Conservation (phyloP, 2,113 vertebrate genomes). For the Nanorana parkeri region DNA sequence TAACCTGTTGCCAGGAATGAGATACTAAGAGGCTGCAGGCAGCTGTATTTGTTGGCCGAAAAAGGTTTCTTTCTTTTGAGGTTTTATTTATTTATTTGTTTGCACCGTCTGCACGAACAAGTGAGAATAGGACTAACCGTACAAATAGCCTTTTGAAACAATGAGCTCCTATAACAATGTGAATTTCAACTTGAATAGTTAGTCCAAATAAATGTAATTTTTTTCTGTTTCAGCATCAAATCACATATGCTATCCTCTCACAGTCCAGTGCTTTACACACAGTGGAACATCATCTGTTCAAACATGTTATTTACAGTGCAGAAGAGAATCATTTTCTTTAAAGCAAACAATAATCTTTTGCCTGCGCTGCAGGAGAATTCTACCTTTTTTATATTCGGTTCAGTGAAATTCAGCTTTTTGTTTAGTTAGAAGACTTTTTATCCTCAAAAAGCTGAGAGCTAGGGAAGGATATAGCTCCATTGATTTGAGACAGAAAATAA, state of each 20-base stretch:
- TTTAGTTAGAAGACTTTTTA: constrained; percentile 8
- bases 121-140: too few relatives aligned
- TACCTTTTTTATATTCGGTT: background rate
- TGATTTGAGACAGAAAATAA: background rate
- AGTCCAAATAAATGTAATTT: constrained; percentile 21
- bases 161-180: background rate
- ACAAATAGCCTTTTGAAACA: too few relatives aligned
- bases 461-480: background rate
- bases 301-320: constrained; percentile 48
- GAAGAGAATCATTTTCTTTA: constrained; percentile 26
- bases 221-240: constrained; percentile 17
- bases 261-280: constrained; percentile 25
- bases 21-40: too few relatives aligned
- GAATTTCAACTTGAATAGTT: background rate
- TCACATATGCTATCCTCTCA: constrained; percentile 11
- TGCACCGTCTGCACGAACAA: too few relatives aligned
- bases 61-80: too few relatives aligned
- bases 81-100: too few relatives aligned
- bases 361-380: background rate
- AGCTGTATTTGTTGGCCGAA: too few relatives aligned
- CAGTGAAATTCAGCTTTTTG: background rate
- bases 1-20: too few relatives aligned
- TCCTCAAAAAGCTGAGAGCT: background rate
- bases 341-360: constrained; percentile 42
- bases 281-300: constrained; percentile 31